These are phyloP conservation scores for Tamandua tetradactyla DNA, from an alignment of 2,797 vertebrate species.

Conservation along the genomic window DNA sequence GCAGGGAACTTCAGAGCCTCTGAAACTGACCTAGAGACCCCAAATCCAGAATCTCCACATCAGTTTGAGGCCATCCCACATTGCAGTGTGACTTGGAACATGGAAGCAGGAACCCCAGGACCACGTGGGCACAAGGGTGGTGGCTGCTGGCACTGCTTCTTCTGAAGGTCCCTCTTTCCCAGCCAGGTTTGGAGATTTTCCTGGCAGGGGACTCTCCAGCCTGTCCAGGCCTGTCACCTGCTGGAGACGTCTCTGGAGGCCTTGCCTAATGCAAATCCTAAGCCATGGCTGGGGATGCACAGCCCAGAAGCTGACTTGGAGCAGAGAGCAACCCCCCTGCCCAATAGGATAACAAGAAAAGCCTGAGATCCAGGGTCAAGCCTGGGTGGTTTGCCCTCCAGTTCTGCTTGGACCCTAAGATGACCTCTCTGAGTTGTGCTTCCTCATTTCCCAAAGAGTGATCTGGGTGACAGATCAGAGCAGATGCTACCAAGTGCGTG, in stretches of 20 bases:
- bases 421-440: constrained; percentile 2
- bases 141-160: background rate
- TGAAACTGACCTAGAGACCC: background rate
- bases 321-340: background rate
- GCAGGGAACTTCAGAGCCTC: background rate
- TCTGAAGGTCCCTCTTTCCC: background rate
- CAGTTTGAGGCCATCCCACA: background rate
- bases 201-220: background rate
- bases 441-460: background rate
- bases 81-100: background rate
- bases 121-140: background rate
- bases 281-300: background rate
- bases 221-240: background rate
- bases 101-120: background rate
- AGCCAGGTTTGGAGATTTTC: background rate
- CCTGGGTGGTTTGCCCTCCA: background rate
- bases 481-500: constrained; percentile 18
- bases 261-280: background rate
- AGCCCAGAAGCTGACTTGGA: constrained; percentile 1
- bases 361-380: background rate
- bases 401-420: constrained; percentile 19
- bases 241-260: background rate
- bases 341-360: background rate
- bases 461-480: background rate
- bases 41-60: background rate